Evolutionary conservation across 2,113 vertebrate species (phyloP).

Genomic region (Myiopsitta monachus): DNA sequence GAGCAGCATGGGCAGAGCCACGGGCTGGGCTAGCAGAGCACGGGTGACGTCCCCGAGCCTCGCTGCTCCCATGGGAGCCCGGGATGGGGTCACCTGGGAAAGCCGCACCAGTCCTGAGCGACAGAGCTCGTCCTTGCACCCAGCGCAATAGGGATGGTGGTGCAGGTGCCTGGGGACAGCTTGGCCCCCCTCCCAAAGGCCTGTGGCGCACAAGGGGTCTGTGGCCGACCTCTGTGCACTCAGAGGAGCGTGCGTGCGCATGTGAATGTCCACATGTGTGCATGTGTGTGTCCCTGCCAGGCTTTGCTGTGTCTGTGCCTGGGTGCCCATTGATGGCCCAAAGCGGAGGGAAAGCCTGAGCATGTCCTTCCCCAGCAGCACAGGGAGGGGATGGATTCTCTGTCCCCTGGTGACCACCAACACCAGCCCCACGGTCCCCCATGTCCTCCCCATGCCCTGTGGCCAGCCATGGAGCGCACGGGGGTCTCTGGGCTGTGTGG

Average conservation of each 20-base stretch:
- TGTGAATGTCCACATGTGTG: rapidly evolving
- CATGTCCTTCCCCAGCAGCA: background rate
- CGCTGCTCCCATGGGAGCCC: background rate
- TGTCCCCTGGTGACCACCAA: background rate
- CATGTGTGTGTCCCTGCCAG: background rate
- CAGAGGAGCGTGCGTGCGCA: rapidly evolving
- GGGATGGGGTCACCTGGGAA: background rate
- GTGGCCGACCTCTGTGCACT: background rate
- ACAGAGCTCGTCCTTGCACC: background rate
- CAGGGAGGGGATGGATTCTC: background rate
- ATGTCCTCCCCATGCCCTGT: rapidly evolving
- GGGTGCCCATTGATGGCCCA: rapidly evolving
- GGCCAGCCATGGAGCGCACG: rapidly evolving
- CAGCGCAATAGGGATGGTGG: rapidly evolving
- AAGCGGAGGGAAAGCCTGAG: rapidly evolving
- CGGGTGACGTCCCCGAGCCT: background rate
- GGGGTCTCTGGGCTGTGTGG: background rate
- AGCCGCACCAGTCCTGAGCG: background rate
- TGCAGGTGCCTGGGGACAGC: rapidly evolving
- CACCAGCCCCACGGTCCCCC: rapidly evolving
- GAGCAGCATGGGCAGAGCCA: background rate
- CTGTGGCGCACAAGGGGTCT: background rate
- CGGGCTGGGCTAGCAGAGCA: background rate
- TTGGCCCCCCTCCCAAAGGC: background rate
- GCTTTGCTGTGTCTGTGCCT: background rate